Evolutionary conservation across 2,113 vertebrate genomes (phyloP).

Genomic region (Burhinus bistriatus): DNA sequence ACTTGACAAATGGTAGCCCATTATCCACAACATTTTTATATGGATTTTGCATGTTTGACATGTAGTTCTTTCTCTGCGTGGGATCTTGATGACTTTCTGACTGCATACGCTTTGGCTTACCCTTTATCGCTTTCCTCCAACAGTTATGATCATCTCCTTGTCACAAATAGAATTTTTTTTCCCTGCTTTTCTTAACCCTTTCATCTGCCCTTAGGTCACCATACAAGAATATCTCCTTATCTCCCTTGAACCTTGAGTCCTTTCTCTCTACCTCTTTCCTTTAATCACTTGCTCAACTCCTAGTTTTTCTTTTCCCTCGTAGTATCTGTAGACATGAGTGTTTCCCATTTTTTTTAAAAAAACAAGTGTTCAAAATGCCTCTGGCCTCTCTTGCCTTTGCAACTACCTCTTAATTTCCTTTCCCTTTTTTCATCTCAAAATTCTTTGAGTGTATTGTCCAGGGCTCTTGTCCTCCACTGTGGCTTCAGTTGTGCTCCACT

Average conservation of each 20-base stretch:
- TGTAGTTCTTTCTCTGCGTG: not conserved
- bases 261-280: not conserved
- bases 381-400: not conserved
- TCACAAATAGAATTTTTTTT: not conserved
- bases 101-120: not conserved
- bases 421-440: not conserved
- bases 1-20: not conserved
- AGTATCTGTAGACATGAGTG: not conserved
- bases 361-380: not conserved
- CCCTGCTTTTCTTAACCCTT: not conserved
- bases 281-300: not conserved
- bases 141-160: not conserved
- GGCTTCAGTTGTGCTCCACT: not conserved
- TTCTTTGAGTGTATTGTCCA: not conserved
- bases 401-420: conserved; percentile 11
- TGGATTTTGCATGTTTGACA: not conserved
- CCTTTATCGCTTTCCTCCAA: not conserved
- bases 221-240: not conserved
- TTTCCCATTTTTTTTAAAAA: not conserved
- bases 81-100: not conserved
- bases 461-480: not conserved
- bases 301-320: not conserved
- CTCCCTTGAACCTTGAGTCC: not conserved
- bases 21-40: not conserved
- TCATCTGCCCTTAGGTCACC: not conserved